Conservation (phyloP, 2,888 invertebrate genomes). For the Caenorhabditis sulstoni region DNA sequence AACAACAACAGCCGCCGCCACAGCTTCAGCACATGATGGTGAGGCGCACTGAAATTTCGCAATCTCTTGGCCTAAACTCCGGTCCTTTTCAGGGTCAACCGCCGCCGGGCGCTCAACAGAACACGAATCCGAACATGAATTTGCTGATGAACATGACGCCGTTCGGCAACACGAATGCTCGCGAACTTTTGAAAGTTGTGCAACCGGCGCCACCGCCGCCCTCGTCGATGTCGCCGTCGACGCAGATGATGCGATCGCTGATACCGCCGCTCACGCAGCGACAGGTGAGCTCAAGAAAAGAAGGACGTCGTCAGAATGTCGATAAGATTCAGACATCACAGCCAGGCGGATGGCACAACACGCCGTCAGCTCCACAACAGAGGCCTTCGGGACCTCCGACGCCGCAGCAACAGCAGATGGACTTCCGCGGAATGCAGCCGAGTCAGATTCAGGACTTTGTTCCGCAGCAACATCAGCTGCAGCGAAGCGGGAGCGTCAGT, state of each 20-base stretch:
- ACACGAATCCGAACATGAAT: constrained; percentile 28
- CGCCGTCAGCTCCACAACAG: constrained; percentile 18
- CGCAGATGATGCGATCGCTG: constrained; percentile 66
- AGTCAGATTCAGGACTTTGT: constrained; percentile 26
- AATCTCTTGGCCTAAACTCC: neutral
- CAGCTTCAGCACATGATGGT: constrained; percentile 34
- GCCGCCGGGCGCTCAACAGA: constrained; percentile 12
- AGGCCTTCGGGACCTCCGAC: constrained; percentile 64
- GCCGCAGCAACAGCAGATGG: constrained; percentile 59
- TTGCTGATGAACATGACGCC: constrained; percentile 46
- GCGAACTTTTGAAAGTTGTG: constrained; percentile 52
- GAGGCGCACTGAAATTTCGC: constrained; percentile 10
- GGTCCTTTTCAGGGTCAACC: constrained; percentile 27
- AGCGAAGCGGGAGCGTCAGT: constrained; percentile 39
- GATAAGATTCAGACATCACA: constrained; percentile 44
- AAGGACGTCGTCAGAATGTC: neutral
- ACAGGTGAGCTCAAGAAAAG: constrained; percentile 21
- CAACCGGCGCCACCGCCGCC: constrained; percentile 51
- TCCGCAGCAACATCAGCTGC: constrained; percentile 35
- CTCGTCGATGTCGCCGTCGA: constrained; percentile 65
- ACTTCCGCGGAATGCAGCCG: constrained; percentile 40
- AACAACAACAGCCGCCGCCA: neutral
- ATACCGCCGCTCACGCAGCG: constrained; percentile 50
- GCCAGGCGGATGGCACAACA: constrained; percentile 30
- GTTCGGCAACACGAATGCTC: constrained; percentile 17